Conservation (phyloP, 2,888 invertebrate genomes). For the Physocephala rufipes region DNA sequence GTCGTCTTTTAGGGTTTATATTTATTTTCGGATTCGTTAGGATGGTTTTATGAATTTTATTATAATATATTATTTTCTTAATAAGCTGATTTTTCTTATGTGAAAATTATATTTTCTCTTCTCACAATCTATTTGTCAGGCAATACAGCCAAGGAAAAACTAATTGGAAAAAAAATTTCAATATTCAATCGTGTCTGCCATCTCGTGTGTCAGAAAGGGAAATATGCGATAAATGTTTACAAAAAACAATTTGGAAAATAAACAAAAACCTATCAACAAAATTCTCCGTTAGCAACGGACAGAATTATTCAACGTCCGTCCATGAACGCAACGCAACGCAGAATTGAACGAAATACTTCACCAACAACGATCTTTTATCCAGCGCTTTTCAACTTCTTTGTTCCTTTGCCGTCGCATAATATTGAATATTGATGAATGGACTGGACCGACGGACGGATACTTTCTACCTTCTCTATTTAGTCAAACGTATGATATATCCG, state of each 20-base stretch:
- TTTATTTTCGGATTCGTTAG: not conserved
- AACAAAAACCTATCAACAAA: not conserved
- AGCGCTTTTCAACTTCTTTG: not conserved
- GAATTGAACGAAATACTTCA: not conserved
- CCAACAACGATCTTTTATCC: not conserved
- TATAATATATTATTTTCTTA: not conserved
- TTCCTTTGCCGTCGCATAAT: conserved; percentile 3
- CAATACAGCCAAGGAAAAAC: not conserved
- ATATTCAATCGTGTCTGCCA: no score
- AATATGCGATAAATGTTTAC: no score
- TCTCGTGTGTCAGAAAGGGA: no score
- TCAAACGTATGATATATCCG: no score
- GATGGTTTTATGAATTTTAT: not conserved
- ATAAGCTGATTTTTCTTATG: not conserved
- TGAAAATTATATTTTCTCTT: not conserved
- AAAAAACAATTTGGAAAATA: not conserved
- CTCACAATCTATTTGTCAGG: not conserved
- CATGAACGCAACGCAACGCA: not conserved
- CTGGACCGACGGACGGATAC: no score
- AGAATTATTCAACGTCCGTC: not conserved
- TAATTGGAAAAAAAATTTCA: not conserved
- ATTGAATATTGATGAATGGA: conserved; percentile 30
- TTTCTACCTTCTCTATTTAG: not conserved
- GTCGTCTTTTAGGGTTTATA: not conserved
- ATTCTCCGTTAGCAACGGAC: not conserved